Evolutionary conservation across 2,888 invertebrate species (phyloP), one percentile per base, ranked within the genome.

Genomic region (Eucera pruinosa): DNA sequence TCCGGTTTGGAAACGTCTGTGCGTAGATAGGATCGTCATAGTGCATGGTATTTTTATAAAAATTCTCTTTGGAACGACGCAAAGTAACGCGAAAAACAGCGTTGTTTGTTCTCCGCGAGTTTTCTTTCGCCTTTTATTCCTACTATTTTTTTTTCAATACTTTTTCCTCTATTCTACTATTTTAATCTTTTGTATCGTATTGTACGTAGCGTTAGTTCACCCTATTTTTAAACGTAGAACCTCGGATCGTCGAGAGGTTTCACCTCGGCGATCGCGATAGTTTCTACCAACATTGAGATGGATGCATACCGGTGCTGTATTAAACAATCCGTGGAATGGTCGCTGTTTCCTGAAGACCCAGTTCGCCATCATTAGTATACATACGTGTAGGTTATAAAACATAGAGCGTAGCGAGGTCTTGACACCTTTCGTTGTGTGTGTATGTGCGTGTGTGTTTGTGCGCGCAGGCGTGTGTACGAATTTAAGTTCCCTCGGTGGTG

Each of bases 21-120:
- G 69, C 80, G 80, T 77, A 82, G 48, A 82, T 69, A 80, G 78
- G 61, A 78, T 77, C 64, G 69, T 71, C 62, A 80, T 70, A 80
- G 77, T 65, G 74, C 50, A 52, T 83, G 72, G 71, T 82, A 82
- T 82, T 83, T 82, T 83, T 83, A 80, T 82, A 83, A 83, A 81
- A 73, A 72, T 77, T 62, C 66, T 52, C 62, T 67, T 62, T 54
- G 74, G 45, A 58, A 45, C 50, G 67, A 60, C 18, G 58, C 67
- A 62, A 75, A 62, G 62, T 57, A 68, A 72, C 30, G 57, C 48
- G 76, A 75, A 45, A 57, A 39, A 62, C 55, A 66, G 50, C 55
- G 61, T 50, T 70, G 57, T 43, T 43, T 27, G 33, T 23, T 61
- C 41, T 50, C 54, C 75, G 66, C 43, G 55, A 60, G 25, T 58